Base-by-base conservation (phyloP, 2,888 invertebrate species). In the Lomographa bimaculata region DNA sequence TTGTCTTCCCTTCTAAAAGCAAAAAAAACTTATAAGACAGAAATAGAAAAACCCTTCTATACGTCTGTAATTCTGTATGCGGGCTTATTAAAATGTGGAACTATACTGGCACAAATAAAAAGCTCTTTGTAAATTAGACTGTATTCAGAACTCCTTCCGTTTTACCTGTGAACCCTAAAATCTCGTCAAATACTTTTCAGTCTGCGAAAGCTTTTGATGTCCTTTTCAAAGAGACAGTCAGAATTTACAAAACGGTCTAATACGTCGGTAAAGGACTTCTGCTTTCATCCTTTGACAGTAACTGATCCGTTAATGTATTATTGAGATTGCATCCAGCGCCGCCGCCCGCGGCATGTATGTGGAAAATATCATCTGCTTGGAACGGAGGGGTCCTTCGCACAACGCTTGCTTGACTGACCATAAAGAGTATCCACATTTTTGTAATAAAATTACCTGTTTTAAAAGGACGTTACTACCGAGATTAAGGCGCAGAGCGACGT, bases 361-460 rank as follows among this genome's bases (percentile, higher is more conserved):
- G 69, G 68, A 66, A 70, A 74, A 71, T 63, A 69, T 69, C 64
- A 66, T 62, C 61, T 62, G 43, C 45, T 49, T 39, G 47, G 50
- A 53, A 40, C 54, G 52, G 58, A 57, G 54, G 41, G 45, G 55
- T 68, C 68, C 66, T 67, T 57, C 70, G 57, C 63, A 61, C 64
- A 57, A 50, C 64, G 69, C 64, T 73, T 71, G 75, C 75, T 76
- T 75, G 75, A 74, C 75, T 81, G 78, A 76, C 77, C 80, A 76
- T 78, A 78, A 82, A 85, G 80, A 78, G 74, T 79, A 77, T 78
- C 63, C 71, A 77, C 77, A 78, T 81, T 84, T 85, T 86, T 85
- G 74, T 81, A 86, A 87, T 85, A 79, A 86, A 83, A 86, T 87
- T 87, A 87, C 87, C 82, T 85, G 85, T 86, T 87, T 87, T 87